These are phyloP conservation scores for Brachionus sp. DNA, from an alignment of 1,140 invertebrate genomes.

Conservation along the genomic window DNA sequence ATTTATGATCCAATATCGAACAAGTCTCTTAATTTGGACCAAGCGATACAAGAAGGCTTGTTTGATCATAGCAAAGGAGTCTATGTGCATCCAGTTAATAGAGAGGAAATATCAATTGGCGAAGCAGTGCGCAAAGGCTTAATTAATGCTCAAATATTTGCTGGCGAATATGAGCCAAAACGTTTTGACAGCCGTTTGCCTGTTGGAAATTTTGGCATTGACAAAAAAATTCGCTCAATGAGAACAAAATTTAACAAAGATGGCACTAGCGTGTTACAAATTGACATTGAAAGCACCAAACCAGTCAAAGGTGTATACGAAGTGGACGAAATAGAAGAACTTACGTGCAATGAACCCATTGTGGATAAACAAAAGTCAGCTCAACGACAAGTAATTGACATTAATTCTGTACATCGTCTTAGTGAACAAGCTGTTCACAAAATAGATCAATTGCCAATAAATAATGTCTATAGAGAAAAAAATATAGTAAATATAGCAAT, in stretches of 20 bases:
- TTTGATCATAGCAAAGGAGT: constrained; percentile 51
- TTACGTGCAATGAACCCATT: constrained; percentile 13
- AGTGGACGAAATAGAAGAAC: constrained; percentile 43
- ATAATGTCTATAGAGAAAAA: background rate
- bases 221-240: constrained; percentile 25
- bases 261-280: constrained; percentile 33
- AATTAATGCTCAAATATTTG: constrained; percentile 6
- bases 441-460: background rate
- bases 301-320: constrained; percentile 12
- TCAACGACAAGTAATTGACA: constrained; percentile 32
- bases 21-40: constrained; percentile 51
- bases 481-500: constrained; percentile 3
- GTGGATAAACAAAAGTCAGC: background rate
- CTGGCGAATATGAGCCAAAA: background rate
- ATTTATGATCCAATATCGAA: constrained; percentile 50
- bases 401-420: background rate
- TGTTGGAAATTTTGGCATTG: constrained; percentile 4
- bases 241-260: constrained; percentile 27
- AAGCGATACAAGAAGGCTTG: constrained; percentile 51
- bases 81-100: constrained; percentile 56
- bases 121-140: constrained; percentile 49
- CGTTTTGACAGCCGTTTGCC: background rate
- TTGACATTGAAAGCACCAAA: constrained; percentile 35
- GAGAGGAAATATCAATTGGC: constrained; percentile 52
- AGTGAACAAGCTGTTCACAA: background rate